Conservation (phyloP, 2,113 vertebrate genomes). For the Theristicus caerulescens region DNA sequence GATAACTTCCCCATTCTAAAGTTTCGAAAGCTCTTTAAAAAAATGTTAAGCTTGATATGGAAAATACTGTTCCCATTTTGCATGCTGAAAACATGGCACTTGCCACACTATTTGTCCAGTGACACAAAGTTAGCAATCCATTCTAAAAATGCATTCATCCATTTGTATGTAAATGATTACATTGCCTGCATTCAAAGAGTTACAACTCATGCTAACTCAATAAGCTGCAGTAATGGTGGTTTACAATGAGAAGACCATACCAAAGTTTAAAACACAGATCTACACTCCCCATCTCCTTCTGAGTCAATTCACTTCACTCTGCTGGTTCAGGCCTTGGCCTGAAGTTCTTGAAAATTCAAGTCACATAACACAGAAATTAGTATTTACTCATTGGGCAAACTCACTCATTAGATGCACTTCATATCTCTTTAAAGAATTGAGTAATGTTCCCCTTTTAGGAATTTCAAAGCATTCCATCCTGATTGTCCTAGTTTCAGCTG, state of each 20-base stretch:
- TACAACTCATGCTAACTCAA: background rate
- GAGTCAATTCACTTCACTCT: background rate
- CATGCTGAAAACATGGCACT: background rate
- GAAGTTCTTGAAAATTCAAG: background rate
- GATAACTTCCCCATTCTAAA: background rate
- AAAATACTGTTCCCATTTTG: background rate
- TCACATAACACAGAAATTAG: background rate
- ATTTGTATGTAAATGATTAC: background rate
- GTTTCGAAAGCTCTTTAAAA: background rate
- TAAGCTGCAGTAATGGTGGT: background rate
- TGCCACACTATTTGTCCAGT: background rate
- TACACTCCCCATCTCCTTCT: background rate
- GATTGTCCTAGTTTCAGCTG: no score
- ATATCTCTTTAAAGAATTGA: background rate
- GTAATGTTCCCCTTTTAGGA: background rate
- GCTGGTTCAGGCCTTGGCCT: background rate
- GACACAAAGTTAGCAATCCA: rapidly evolving
- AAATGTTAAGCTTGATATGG: background rate
- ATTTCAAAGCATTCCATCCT: background rate
- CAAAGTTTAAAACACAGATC: background rate
- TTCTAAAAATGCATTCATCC: background rate
- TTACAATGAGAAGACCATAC: background rate
- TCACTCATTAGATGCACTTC: background rate
- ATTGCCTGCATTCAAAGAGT: background rate
- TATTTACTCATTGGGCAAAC: background rate